A percentile compares a stretch with the other conserved stretches of the same genome.
Evolutionary conservation across 2,797 vertebrate species (phyloP).

Genomic region (Diplodus sargus): DNA sequence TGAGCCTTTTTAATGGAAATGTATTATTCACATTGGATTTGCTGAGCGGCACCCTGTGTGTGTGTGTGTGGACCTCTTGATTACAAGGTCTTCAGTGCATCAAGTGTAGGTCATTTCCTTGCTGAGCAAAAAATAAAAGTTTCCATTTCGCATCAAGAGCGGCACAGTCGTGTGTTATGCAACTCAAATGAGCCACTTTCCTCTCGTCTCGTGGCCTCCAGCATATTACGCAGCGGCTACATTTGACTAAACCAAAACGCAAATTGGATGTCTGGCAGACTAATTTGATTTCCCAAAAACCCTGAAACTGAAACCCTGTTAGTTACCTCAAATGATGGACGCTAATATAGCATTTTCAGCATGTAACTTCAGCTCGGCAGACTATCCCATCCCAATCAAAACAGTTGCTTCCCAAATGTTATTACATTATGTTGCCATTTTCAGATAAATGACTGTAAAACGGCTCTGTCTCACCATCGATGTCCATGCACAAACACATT

Average conservation of each 20-base stretch:
- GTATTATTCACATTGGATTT: slow-evolving; percentile 64
- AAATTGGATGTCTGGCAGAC: slow-evolving; percentile 88
- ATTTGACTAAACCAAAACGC: slow-evolving; percentile 88
- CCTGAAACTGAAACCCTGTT: slow-evolving; percentile 86
- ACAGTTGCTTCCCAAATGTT: slow-evolving; percentile 86
- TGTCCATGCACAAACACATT: slow-evolving; percentile 79
- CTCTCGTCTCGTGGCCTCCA: slow-evolving; percentile 72
- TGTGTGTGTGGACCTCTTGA: slow-evolving; percentile 55
- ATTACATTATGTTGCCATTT: slow-evolving; percentile 89
- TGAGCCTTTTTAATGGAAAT: slow-evolving; percentile 71
- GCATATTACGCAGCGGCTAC: slow-evolving; percentile 76
- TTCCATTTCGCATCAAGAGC: slow-evolving; percentile 57
- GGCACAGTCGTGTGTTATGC: slow-evolving; percentile 55
- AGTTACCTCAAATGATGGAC: slow-evolving; percentile 86
- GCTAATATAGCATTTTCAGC: slow-evolving; percentile 86
- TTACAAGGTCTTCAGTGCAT: slow-evolving; percentile 50
- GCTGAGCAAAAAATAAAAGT: slow-evolving; percentile 60
- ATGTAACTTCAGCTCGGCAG: slow-evolving; percentile 82
- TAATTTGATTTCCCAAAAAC: slow-evolving; percentile 87
- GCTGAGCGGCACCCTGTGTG: slow-evolving; percentile 40
- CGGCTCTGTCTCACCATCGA: slow-evolving; percentile 73
- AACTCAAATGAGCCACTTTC: slow-evolving; percentile 71
- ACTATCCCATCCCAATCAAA: slow-evolving; percentile 87
- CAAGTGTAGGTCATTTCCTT: slow-evolving; percentile 47
- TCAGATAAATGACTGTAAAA: slow-evolving; percentile 86